Evolutionary conservation across 2,797 vertebrate genomes (phyloP).

Genomic region (Amblyopsis hoosieri): DNA sequence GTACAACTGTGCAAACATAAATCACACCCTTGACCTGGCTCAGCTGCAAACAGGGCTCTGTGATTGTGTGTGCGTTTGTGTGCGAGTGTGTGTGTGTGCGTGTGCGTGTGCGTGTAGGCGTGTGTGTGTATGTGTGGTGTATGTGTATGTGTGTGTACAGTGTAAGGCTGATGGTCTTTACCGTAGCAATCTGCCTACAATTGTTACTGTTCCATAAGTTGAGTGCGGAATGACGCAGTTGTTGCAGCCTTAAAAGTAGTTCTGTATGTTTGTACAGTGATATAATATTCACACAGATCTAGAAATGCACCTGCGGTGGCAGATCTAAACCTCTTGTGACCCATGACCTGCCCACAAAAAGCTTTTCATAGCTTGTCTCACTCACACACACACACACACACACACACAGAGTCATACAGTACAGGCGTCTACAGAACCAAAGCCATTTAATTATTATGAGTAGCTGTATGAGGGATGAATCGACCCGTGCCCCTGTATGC

Average conservation of each 20-base stretch:
- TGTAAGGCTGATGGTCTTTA: neutral
- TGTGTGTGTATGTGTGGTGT: neutral
- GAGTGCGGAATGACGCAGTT: too few species aligned
- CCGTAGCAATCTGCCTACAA: too few species aligned
- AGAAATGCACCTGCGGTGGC: too few species aligned
- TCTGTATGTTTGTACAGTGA: too few species aligned
- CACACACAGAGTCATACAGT: neutral
- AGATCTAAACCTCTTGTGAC: too few species aligned
- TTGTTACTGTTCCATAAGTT: too few species aligned
- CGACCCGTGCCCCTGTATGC: neutral
- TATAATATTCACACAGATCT: too few species aligned
- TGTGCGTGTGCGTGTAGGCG: neutral
- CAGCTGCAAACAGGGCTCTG: slow-evolving; percentile 6
- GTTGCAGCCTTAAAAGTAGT: too few species aligned
- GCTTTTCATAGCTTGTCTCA: neutral
- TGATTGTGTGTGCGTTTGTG: slow-evolving; percentile 14
- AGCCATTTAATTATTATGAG: slow-evolving; percentile 14
- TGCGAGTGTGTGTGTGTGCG: neutral
- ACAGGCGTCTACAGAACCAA: neutral
- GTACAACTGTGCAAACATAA: slow-evolving; percentile 42
- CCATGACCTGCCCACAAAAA: too few species aligned
- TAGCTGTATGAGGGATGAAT: slow-evolving; percentile 3
- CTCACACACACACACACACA: slow-evolving; percentile 1
- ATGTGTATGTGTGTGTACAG: neutral
- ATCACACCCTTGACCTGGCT: slow-evolving; percentile 40